These are phyloP conservation scores for Acanthurus leucopareius DNA, from an alignment of 2,797 vertebrate species.

Conservation along the genomic window DNA sequence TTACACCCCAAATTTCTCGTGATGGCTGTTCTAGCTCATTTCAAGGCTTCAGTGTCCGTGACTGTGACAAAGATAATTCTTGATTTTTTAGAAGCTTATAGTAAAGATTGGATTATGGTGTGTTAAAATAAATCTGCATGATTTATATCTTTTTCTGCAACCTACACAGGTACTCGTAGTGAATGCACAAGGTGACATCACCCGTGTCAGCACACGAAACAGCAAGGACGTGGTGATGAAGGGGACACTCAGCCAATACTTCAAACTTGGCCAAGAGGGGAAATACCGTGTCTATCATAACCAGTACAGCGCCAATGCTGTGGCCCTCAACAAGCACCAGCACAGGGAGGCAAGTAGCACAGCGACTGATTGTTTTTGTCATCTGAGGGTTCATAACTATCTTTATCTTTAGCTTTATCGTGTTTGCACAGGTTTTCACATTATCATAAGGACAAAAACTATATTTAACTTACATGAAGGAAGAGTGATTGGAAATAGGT, in stretches of 20 bases:
- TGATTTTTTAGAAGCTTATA: background rate
- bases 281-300: conserved; percentile 98
- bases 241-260: conserved; percentile 91
- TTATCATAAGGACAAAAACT: background rate
- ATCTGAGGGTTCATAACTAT: conserved; percentile 10
- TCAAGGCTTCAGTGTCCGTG: background rate
- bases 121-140: background rate
- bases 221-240: conserved; percentile 94
- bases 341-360: conserved; percentile 89
- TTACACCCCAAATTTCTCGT: no score
- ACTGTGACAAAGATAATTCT: background rate
- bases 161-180: conserved; percentile 90
- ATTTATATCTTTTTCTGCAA: background rate
- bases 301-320: conserved; percentile 95
- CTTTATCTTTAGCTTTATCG: background rate
- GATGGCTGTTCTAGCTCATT: background rate
- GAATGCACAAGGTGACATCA: conserved; percentile 93
- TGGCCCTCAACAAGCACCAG: conserved; percentile 98
- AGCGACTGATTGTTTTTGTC: background rate
- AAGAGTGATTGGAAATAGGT: background rate
- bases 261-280: conserved; percentile 97
- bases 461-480: no score
- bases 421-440: background rate
- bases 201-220: conserved; percentile 87
- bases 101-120: background rate